Base-by-base conservation (phyloP, 2,113 vertebrate genomes). In the Trematocara nigrifrons region DNA sequence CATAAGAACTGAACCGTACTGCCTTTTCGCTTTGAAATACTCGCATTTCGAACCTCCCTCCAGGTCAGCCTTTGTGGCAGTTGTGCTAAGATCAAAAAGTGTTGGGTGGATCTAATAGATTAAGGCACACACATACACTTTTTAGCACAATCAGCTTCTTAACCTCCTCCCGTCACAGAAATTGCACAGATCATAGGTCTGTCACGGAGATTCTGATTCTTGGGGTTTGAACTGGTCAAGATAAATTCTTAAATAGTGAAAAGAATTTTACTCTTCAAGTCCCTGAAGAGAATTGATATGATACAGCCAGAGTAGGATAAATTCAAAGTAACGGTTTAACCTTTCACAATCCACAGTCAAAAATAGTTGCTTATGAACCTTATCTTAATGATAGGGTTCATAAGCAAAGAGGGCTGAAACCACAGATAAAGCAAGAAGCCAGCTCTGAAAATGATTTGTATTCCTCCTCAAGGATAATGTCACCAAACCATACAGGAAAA, bases 181-280 rank as follows among this genome's bases (percentile, higher is more conserved):
- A 74, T 76, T 12, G 26, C 10, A 31, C 4, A 51, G 71, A 11
- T n/a, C 4, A 51, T 7, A 76, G 42, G 69, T 49, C 9, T 76
- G 0, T 31, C 69, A 49, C 0, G 0, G 2, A 10, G 26, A 18
- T 49, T 76, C 10, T 31, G 16, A 76, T 31, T 7, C 69, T 49
- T 11, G 9, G 69, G 69, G 69, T 76, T 76, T 76, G 9, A 47
- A 49, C 22, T 18, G 42, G 42, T 49, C 22, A 49, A 76, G 42
- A 76, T 76, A n/a, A 76, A 76, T 49, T 76, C 71, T 76, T 76
- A 76, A 76, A 31, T 33, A 33, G 15, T 76, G 26, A 76, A 33
- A 74, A 49, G 1, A 49, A 18, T 47, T 47, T 74, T 47, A 47
- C 45, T 76, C 45, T 51, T 51, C 45, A 51, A 7, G 26, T 76